Conservation (phyloP, 2,888 invertebrate species). For the Drosophila kambysellisi region DNA sequence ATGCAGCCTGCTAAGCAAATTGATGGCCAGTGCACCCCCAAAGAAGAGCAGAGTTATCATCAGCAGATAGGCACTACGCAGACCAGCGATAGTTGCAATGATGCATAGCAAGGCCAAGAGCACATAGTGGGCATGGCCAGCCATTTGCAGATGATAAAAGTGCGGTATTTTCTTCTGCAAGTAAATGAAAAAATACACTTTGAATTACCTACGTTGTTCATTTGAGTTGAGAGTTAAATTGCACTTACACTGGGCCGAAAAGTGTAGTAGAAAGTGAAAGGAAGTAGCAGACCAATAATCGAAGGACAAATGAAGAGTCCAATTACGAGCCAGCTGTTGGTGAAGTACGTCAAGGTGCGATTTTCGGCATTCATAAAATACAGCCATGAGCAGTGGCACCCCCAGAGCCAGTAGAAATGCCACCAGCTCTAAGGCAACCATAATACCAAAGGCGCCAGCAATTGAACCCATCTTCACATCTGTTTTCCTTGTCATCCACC, state of each 20-base stretch:
- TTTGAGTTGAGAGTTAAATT: no score
- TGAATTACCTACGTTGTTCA: background rate
- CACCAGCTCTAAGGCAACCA: constrained; percentile 73
- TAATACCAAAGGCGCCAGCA: constrained; percentile 62
- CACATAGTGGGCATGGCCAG: constrained; percentile 81
- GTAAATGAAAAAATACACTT: background rate
- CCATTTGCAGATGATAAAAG: constrained; percentile 78
- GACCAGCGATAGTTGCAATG: constrained; percentile 63
- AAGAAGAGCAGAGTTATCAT: constrained; percentile 82
- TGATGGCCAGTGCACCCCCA: constrained; percentile 71
- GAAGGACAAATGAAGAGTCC: constrained; percentile 83
- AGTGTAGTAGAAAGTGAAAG: constrained; percentile 75
- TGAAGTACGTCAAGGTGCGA: constrained; percentile 87
- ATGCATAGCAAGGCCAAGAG: constrained; percentile 73
- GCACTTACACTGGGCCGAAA: constrained; percentile 72
- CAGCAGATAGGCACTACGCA: constrained; percentile 82
- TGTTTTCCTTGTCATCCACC: constrained; percentile 72
- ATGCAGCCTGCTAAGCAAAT: constrained; percentile 74
- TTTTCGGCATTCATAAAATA: constrained; percentile 83
- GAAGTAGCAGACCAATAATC: constrained; percentile 77
- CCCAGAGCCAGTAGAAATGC: constrained; percentile 79
- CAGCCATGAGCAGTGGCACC: constrained; percentile 81
- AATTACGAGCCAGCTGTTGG: constrained; percentile 86
- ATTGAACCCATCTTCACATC: constrained; percentile 44
- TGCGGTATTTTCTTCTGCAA: constrained; percentile 74